Conservation (phyloP, 2,113 vertebrate genomes). For the Eupsittula cactorum region DNA sequence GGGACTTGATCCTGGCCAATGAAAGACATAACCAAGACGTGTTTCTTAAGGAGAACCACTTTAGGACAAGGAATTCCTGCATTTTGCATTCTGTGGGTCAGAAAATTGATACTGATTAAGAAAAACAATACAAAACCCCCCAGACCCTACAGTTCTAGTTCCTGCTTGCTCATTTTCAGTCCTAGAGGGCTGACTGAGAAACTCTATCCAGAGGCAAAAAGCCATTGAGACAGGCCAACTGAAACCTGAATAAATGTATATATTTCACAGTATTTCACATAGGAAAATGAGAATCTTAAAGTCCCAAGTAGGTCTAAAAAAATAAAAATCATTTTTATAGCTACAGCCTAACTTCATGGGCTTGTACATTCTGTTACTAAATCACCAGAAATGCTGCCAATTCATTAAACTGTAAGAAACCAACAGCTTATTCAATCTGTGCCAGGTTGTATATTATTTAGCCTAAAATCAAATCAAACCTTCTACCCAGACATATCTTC, state of each 20-base stretch:
- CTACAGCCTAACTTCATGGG: background rate
- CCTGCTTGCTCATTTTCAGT: background rate
- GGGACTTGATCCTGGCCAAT: slow-evolving; percentile 93
- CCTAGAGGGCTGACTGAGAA: background rate
- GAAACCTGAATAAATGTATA: background rate
- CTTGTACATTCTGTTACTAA: background rate
- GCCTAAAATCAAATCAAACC: background rate
- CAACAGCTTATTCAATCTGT: background rate
- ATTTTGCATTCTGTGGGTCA: slow-evolving; percentile 86
- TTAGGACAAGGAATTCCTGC: slow-evolving; percentile 91
- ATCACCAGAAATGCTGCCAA: background rate
- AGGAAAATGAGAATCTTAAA: background rate
- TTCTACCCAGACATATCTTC: background rate
- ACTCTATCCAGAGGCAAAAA: background rate
- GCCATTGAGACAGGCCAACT: background rate
- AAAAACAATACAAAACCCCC: background rate
- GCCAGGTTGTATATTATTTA: background rate
- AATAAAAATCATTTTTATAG: background rate
- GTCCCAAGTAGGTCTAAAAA: background rate
- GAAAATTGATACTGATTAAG: background rate
- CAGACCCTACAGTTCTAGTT: background rate
- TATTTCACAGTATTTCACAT: background rate
- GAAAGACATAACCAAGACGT: slow-evolving; percentile 97
- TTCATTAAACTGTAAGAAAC: background rate
- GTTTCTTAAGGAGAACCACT: slow-evolving; percentile 92